These are phyloP conservation scores for Pseudomugil tenellus DNA, from an alignment of 2,797 vertebrate genomes.

Conservation along the genomic window DNA sequence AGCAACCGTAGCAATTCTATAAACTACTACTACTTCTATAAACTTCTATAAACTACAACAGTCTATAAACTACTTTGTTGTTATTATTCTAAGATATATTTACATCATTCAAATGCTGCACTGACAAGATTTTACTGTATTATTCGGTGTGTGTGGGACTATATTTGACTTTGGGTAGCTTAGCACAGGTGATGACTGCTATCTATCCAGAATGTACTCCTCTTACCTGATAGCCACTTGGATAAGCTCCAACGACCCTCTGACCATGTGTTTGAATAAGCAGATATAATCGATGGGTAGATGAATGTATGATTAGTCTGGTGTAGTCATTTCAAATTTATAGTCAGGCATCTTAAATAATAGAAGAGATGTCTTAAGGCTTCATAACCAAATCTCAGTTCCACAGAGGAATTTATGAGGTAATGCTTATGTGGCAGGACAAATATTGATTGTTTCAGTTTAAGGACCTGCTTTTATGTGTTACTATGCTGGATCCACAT, in stretches of 20 bases:
- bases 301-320: not conserved
- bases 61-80: not conserved
- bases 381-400: not conserved
- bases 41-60: no score
- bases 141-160: not conserved
- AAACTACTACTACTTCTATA: no score
- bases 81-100: not conserved
- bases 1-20: not conserved
- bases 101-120: not conserved
- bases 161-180: constrained; percentile 1
- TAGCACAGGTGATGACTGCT: no score
- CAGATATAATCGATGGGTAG: no score
- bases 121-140: not conserved
- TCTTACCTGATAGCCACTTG: no score
- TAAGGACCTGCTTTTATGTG: not conserved
- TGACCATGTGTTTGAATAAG: no score
- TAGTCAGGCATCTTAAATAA: no score
- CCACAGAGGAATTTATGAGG: not conserved
- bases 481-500: not conserved
- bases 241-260: no score
- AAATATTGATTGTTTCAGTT: not conserved
- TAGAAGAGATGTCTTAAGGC: not conserved
- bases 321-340: no score
- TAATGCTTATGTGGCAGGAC: no score
- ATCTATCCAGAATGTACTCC: no score